Conservation (phyloP, 1,140 invertebrate species). For the Drosophila erecta region DNA sequence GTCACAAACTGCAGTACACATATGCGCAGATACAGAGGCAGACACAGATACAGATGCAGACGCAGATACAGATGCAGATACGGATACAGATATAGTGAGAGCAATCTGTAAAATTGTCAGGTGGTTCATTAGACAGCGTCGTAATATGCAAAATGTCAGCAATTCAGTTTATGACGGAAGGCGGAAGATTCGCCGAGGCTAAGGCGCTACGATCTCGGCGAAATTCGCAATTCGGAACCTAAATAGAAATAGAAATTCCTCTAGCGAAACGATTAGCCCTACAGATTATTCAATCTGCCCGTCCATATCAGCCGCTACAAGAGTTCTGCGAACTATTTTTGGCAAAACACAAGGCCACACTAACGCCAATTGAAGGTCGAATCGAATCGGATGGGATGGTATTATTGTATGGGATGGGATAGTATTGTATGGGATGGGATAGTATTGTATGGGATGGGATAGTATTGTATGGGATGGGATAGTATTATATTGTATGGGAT, state of each 20-base stretch:
- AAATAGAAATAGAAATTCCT: constrained; percentile 13
- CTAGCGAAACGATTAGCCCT: constrained; percentile 7
- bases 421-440: too few relatives aligned
- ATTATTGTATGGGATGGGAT: too few relatives aligned
- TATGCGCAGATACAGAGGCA: not conserved
- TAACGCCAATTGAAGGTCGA: constrained; percentile 47
- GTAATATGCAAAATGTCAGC: constrained; percentile 10
- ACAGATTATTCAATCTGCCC: constrained; percentile 27
- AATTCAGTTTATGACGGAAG: constrained; percentile 45
- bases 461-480: too few relatives aligned
- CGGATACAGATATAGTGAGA: not conserved
- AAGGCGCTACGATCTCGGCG: not conserved
- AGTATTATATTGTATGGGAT: too few relatives aligned
- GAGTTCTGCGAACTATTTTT: constrained; percentile 49
- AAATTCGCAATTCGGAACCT: not conserved
- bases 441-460: not conserved
- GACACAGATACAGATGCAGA: not conserved
- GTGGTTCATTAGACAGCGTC: constrained; percentile 42
- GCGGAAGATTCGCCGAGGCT: constrained; percentile 17
- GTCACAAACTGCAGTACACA: constrained; percentile 31
- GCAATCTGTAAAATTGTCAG: constrained; percentile 42
- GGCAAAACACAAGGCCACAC: constrained; percentile 5
- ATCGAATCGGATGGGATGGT: not conserved
- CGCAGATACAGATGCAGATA: not conserved
- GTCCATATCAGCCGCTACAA: constrained; percentile 3